Conservation (phyloP, 2,797 vertebrate species). For the Clarias fuscus region DNA sequence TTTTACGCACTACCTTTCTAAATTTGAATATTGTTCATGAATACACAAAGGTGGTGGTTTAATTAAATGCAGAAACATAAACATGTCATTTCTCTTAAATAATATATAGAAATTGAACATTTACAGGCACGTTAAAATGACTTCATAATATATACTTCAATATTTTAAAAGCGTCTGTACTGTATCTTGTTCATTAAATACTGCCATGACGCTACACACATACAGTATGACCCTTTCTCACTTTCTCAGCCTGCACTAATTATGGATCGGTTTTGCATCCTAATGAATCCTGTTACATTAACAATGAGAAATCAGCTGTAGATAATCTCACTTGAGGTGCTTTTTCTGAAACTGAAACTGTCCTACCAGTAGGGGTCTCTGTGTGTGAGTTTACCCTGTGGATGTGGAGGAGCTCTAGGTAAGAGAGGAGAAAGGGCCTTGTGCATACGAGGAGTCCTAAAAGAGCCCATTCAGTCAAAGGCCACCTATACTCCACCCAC, state of each 20-base stretch:
- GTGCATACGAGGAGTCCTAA: constrained; percentile 38
- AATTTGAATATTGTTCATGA: not conserved
- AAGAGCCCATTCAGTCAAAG: constrained; percentile 56
- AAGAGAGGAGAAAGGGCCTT: constrained; percentile 55
- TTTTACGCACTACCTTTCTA: not conserved
- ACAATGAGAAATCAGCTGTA: not conserved
- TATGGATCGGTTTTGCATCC: not conserved
- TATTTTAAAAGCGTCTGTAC: not conserved
- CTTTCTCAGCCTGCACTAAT: constrained; percentile 1
- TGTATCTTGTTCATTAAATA: not conserved
- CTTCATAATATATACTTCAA: not conserved
- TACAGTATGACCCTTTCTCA: not conserved
- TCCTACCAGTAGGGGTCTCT: constrained; percentile 53
- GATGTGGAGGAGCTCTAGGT: constrained; percentile 54
- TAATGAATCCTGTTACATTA: not conserved
- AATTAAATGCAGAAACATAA: constrained; percentile 1
- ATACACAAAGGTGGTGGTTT: constrained; percentile 12
- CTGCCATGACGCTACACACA: not conserved
- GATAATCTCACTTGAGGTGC: not conserved
- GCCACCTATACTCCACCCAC: constrained; percentile 50
- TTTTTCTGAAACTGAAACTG: constrained; percentile 9
- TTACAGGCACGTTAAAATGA: not conserved
- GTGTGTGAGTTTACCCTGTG: not conserved
- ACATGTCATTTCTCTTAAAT: not conserved
- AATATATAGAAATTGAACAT: not conserved